Evolutionary conservation across 2,113 vertebrate species (phyloP).

Genomic region (Sminthopsis crassicaudata): DNA sequence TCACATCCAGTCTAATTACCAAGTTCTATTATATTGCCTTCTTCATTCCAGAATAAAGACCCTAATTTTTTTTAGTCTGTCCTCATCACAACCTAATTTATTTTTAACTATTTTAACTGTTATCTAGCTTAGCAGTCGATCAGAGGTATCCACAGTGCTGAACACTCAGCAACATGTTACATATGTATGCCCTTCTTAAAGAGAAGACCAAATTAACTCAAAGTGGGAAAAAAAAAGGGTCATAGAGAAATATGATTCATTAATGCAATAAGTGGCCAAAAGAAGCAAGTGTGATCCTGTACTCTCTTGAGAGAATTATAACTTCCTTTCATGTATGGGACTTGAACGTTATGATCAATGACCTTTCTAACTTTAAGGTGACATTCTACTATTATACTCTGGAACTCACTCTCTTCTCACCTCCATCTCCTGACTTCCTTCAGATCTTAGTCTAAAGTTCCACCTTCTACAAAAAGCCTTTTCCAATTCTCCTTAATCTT

Average conservation of each 20-base stretch:
- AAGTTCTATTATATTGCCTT: background rate
- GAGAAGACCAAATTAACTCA: background rate
- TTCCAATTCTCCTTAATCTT: background rate
- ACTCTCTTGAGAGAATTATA: background rate
- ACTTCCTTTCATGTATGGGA: too few species aligned
- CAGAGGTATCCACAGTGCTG: background rate
- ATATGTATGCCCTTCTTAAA: background rate
- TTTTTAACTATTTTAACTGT: background rate
- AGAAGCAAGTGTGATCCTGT: background rate
- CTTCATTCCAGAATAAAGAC: background rate
- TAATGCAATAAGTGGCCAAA: background rate
- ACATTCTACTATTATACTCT: background rate
- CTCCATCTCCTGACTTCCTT: background rate
- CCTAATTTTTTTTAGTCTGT: background rate
- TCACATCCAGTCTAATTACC: background rate
- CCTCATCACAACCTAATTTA: background rate
- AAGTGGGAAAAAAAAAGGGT: background rate
- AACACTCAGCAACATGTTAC: background rate
- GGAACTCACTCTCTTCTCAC: background rate
- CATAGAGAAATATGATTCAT: background rate
- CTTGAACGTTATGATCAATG: too few species aligned
- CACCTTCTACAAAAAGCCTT: background rate
- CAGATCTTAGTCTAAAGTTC: background rate
- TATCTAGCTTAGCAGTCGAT: background rate
- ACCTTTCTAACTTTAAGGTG: too few species aligned